These are phyloP conservation scores for Drosophila austrosaltans DNA, from an alignment of 2,888 invertebrate species.

Conservation along the genomic window DNA sequence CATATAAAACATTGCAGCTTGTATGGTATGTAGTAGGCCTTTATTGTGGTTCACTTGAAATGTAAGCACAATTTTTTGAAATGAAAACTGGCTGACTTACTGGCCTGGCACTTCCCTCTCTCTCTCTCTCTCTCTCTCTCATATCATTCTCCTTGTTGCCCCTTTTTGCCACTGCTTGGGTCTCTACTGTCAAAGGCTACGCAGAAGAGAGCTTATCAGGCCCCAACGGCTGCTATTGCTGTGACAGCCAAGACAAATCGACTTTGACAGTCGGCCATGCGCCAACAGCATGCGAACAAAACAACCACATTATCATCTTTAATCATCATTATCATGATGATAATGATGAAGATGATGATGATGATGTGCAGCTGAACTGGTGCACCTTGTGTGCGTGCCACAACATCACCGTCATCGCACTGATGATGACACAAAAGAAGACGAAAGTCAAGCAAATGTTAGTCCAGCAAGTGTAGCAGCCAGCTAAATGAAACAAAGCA, in stretches of 20 bases:
- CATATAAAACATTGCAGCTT: neutral
- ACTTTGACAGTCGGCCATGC: constrained; percentile 69
- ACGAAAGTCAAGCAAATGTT: constrained; percentile 44
- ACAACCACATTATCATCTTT: constrained; percentile 26
- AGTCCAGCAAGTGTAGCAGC: constrained; percentile 23
- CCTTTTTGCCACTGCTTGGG: neutral
- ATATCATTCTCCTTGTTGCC: neutral
- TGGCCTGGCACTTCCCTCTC: neutral
- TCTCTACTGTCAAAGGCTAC: constrained; percentile 16
- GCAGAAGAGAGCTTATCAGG: constrained; percentile 55
- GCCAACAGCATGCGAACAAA: constrained; percentile 39
- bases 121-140: neutral
- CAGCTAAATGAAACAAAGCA: constrained; percentile 5
- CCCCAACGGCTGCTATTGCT: constrained; percentile 38
- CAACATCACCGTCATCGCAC: constrained; percentile 27
- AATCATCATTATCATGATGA: constrained; percentile 20
- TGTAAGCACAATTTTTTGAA: neutral
- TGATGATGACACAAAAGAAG: constrained; percentile 33
- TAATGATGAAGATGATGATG: constrained; percentile 18
- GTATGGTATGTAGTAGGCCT: neutral
- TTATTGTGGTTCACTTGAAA: constrained; percentile 10
- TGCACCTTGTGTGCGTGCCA: constrained; percentile 55
- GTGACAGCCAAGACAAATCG: constrained; percentile 64
- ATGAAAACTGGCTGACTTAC: neutral
- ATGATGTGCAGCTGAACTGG: constrained; percentile 43